phyloP scores from a whole-genome alignment of 2,888 invertebrate genomes.

The Peribatodes rhomboidaria region DNA sequence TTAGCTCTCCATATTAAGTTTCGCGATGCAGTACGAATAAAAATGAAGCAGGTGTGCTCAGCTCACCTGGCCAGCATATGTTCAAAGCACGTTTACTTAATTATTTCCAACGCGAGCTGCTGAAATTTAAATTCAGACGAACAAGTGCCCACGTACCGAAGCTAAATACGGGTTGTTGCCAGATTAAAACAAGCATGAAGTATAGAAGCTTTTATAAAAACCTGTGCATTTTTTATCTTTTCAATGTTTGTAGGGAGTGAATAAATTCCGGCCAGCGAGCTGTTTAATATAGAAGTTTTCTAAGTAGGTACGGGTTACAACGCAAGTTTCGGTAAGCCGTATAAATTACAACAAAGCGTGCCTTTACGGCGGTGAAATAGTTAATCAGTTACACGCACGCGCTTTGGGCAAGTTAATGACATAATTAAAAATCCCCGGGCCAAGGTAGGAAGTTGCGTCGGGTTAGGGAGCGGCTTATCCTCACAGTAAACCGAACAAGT shows the following conservation, averaged over 20 bases:
- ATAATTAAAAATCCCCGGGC: slow-evolving; percentile 78
- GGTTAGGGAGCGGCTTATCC: slow-evolving; percentile 67
- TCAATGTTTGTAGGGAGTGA: slow-evolving; percentile 24
- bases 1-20: slow-evolving; percentile 79
- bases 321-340: slow-evolving; percentile 59
- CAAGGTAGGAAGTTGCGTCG: slow-evolving; percentile 59
- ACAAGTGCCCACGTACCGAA: slow-evolving; percentile 52
- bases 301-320: slow-evolving; percentile 52
- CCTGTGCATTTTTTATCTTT: slow-evolving; percentile 35
- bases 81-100: slow-evolving; percentile 71
- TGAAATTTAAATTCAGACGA: slow-evolving; percentile 59
- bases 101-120: slow-evolving; percentile 61
- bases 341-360: slow-evolving; percentile 74
- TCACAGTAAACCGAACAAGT: slow-evolving; percentile 77
- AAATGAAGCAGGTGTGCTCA: slow-evolving; percentile 74
- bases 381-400: slow-evolving; percentile 79
- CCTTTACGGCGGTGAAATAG: slow-evolving; percentile 70
- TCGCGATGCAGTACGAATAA: slow-evolving; percentile 68
- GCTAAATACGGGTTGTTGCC: slow-evolving; percentile 51
- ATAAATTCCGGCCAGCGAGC: slow-evolving; percentile 21
- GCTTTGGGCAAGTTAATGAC: slow-evolving; percentile 75
- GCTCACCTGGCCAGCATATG: slow-evolving; percentile 81
- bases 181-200: slow-evolving; percentile 44
- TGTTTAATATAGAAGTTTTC: slow-evolving; percentile 48
- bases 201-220: slow-evolving; percentile 36